Evolutionary conservation across 2,888 invertebrate genomes (phyloP), one percentile per base, ranked within the genome.

Genomic region (Drosophila cognata): DNA sequence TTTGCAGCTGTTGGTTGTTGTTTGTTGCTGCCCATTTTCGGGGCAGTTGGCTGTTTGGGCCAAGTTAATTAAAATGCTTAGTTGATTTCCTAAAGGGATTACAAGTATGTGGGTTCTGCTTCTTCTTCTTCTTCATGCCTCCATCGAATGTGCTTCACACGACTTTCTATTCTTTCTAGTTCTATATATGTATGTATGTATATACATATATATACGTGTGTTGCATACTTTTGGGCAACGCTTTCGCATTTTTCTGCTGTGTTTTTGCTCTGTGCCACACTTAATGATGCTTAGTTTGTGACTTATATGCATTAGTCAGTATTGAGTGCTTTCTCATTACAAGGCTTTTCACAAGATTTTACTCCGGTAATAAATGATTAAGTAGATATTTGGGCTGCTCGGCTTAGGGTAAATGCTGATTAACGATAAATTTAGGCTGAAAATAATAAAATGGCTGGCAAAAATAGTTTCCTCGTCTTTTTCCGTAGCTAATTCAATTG

Each of bases 71-170:
- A 85, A 85, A 85, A 85, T 85, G 81, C 77, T 83, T 85, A 77
- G 81, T 77, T 88, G 88, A 86, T 85, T 85, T 88, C 84, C 84
- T 88, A 69, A 81, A 84, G 84, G 84, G 87, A 87, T 88, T 80
- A 78, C 83, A 80, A 85, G 58, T 58, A 38, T 52, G 70, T 18
- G 25, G 25, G 28, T 18, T 41, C 25, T 52, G 46, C 46, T 36
- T 1, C 21, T 36, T 4, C n/a, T 10, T 25, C 8, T 21, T 4
- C 18, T 57, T 3, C 8, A 4, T 18, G 21, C 29, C 13, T 3
- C 29, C 28, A 21, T 48, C 38, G 48, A 67, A 68, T 68, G 29
- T 68, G 68, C 68, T 68, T 68, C 35, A 68, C 68, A 68, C 58
- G 69, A 68, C 68, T 68, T 68, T 68, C 57, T 33, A 58, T 43